A percentile compares a stretch with the other conserved stretches of the same genome.
These are phyloP conservation scores for Labroides dimidiatus DNA, from an alignment of 2,797 vertebrate species.

Conservation along the genomic window DNA sequence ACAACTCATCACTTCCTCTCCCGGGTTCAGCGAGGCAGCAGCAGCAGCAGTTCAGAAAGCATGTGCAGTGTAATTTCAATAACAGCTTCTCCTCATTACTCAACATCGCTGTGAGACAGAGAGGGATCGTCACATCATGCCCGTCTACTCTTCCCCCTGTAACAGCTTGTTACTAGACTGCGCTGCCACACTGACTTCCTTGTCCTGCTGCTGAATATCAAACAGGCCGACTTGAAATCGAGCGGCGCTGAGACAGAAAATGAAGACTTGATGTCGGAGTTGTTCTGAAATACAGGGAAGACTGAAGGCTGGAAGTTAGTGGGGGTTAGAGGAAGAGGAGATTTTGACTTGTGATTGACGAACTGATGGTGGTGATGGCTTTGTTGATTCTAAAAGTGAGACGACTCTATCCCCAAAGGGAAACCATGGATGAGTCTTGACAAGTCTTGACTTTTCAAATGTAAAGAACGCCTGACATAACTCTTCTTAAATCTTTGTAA, in stretches of 20 bases:
- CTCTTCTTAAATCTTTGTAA: no score
- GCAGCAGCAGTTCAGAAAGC: slow-evolving; percentile 30
- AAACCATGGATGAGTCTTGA: neutral
- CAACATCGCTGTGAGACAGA: slow-evolving; percentile 25
- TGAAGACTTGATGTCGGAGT: slow-evolving; percentile 42
- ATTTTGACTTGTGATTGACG: slow-evolving; percentile 11
- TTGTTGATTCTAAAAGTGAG: neutral
- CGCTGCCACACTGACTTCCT: slow-evolving; percentile 63
- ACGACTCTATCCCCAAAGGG: neutral
- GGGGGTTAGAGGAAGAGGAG: slow-evolving; percentile 28
- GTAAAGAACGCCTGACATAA: no score
- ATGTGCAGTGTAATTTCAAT: slow-evolving; percentile 36
- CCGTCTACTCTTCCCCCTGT: slow-evolving; percentile 56
- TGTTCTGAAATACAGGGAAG: slow-evolving; percentile 23
- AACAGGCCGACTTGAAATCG: slow-evolving; percentile 59
- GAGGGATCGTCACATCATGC: slow-evolving; percentile 47
- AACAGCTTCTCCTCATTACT: slow-evolving; percentile 39
- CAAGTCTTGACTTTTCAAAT: no score
- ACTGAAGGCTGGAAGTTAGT: slow-evolving; percentile 21
- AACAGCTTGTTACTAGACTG: slow-evolving; percentile 69
- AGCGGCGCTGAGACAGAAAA: slow-evolving; percentile 47
- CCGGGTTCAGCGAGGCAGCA: slow-evolving; percentile 24
- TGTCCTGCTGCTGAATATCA: slow-evolving; percentile 66
- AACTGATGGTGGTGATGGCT: slow-evolving; percentile 15
- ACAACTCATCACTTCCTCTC: slow-evolving; percentile 18